These are phyloP conservation scores for Pararge aegeria DNA, from an alignment of 1,140 invertebrate species.

Conservation along the genomic window DNA sequence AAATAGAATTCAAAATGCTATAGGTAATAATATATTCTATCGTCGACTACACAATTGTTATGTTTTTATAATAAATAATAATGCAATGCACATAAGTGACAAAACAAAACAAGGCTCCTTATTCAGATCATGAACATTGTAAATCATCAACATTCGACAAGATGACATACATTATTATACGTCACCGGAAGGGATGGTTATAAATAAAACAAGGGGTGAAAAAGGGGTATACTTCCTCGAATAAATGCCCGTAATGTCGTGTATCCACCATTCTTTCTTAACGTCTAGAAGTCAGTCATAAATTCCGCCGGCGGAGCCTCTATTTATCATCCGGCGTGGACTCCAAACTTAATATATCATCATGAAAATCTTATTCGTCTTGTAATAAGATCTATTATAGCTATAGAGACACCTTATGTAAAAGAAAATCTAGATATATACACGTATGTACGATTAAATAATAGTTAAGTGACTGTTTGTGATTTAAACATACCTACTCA, in stretches of 20 bases:
- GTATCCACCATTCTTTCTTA: conserved; percentile 32
- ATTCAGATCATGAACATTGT: background rate
- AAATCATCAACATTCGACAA: background rate
- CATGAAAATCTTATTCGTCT: conserved; percentile 26
- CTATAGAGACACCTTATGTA: background rate
- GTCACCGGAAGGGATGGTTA: background rate
- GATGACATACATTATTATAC: conserved; percentile 5
- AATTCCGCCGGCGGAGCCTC: conserved; percentile 33
- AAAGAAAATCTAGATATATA: background rate
- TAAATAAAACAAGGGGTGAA: conserved; percentile 6
- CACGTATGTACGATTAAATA: no score
- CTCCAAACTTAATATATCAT: conserved; percentile 40
- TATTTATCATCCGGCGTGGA: conserved; percentile 39
- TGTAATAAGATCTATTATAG: conserved; percentile 12
- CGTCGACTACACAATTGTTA: no score
- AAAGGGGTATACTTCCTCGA: conserved; percentile 13
- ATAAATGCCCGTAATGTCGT: conserved; percentile 37
- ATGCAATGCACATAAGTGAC: no score
- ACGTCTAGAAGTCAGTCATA: conserved; percentile 37
- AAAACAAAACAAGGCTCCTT: no score
- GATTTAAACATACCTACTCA: no score
- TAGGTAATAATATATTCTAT: no score
- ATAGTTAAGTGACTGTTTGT: no score
- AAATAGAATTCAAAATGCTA: no score
- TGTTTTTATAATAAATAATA: no score